Base-by-base conservation (phyloP, 2,113 vertebrate species). In the Hemiprocne comata region DNA sequence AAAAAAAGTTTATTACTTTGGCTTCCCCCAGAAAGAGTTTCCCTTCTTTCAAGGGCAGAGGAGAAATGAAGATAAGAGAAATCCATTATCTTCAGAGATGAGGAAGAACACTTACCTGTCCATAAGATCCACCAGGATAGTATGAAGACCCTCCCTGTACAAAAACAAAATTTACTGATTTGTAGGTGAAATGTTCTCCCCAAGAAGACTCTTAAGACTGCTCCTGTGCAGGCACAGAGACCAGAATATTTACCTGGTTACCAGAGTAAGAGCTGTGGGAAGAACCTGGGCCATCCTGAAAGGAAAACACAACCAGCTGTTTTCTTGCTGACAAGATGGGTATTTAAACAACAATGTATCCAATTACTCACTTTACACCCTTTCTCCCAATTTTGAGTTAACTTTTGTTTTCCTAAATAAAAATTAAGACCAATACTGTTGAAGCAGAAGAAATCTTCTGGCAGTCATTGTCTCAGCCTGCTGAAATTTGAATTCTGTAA, bases 171-270 rank as follows among this genome's bases (percentile, higher is more conserved):
- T 28, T 86, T 29, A 57, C 7, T 50, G 4, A 0, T 73, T 33
- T 77, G 17, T 29, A 87, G 9, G 23, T 57, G 14, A 51, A 76
- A 29, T 2, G 5, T 14, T 80, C 29, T 42, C 54, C 26, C 33
- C 38, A 19, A 7, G 8, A 23, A 33, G 11, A 38, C 10, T 34
- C 64, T 28, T 9, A 31, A 24, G n/a, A 7, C 17, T 64, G 31
- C 16, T 64, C 3, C 34, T 34, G 8, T 33, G 23, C 54, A 76
- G 48, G 6, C 17, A 76, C 20, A 53, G 18, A 3, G 50, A 42
- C 3, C 40, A 29, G 26, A 88, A 46, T 79, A 44, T 61, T 94
- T 88, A 93, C 96, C 96, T 96, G 93, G 54, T 85, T 86, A 10
- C 71, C 86, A 0, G 82, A 92, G 31, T 92, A 92, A 34, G 91